These are phyloP conservation scores for Lysandra bellargus DNA, from an alignment of 2,888 invertebrate species.

Conservation along the genomic window DNA sequence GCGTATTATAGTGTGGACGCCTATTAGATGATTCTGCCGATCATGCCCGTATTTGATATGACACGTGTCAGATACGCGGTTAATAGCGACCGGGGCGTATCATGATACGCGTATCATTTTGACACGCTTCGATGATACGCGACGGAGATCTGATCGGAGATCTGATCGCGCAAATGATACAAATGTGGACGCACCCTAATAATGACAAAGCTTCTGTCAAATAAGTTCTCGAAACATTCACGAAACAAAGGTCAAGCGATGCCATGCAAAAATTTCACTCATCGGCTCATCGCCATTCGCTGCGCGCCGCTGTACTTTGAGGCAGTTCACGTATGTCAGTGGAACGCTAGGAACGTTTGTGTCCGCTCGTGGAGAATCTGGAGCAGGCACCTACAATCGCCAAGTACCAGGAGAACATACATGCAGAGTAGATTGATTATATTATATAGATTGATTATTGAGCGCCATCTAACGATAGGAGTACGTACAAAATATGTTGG, in stretches of 20 bases:
- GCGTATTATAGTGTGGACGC: too few relatives aligned
- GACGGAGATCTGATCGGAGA: too few relatives aligned
- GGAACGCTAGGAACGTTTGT: constrained; percentile 75
- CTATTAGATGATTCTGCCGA: too few relatives aligned
- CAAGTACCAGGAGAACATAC: constrained; percentile 69
- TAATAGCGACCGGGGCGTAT: too few relatives aligned
- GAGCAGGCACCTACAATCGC: constrained; percentile 79
- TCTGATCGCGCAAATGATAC: too few relatives aligned
- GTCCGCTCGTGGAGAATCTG: constrained; percentile 75
- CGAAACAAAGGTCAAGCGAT: neutral
- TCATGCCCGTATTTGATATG: too few relatives aligned
- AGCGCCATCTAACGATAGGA: constrained; percentile 49
- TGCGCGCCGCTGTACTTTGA: neutral
- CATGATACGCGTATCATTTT: too few relatives aligned
- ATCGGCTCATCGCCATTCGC: neutral
- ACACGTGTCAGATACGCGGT: too few relatives aligned
- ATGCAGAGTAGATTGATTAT: constrained; percentile 29
- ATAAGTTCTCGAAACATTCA: neutral
- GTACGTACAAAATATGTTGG: constrained; percentile 38
- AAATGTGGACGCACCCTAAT: too few relatives aligned
- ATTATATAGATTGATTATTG: constrained; percentile 26
- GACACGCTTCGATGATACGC: too few relatives aligned
- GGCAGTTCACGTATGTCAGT: constrained; percentile 49
- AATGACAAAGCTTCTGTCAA: neutral
- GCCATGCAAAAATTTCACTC: neutral